Evolutionary conservation across 2,113 vertebrate species (phyloP).

Genomic region (Melanotaenia duboulayi): DNA sequence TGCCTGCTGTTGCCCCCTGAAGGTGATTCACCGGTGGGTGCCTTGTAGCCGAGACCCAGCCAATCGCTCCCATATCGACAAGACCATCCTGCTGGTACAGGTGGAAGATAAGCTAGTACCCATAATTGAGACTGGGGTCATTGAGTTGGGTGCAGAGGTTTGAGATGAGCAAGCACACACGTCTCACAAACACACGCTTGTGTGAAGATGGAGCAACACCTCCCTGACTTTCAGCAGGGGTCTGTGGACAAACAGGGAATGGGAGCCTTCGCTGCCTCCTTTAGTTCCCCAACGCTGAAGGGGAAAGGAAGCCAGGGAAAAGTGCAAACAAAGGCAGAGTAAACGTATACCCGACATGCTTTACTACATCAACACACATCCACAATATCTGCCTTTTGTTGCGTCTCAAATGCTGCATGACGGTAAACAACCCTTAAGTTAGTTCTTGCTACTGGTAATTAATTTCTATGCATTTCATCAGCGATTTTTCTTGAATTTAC

Average conservation of each 20-base stretch:
- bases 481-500: slow-evolving; percentile 82
- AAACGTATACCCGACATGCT: slow-evolving; percentile 43
- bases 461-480: slow-evolving; percentile 91
- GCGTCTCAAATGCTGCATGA: slow-evolving; percentile 89
- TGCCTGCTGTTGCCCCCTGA: slow-evolving; percentile 25
- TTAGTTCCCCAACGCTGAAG: slow-evolving; percentile 59
- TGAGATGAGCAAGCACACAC: slow-evolving; percentile 78
- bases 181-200: slow-evolving; percentile 27
- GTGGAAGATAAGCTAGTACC: slow-evolving; percentile 99
- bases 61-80: slow-evolving; percentile 97
- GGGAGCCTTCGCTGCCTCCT: slow-evolving; percentile 69
- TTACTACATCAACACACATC: slow-evolving; percentile 49
- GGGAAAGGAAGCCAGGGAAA: slow-evolving; percentile 79
- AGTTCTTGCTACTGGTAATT: slow-evolving; percentile 75
- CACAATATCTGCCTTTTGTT: slow-evolving; percentile 78
- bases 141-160: slow-evolving; percentile 98
- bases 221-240: slow-evolving; percentile 56
- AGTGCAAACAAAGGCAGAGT: slow-evolving; percentile 69
- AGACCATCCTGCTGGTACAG: slow-evolving; percentile 99
- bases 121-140: slow-evolving; percentile 95
- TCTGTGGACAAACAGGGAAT: slow-evolving; percentile 75
- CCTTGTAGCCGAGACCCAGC: slow-evolving; percentile 98
- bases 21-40: slow-evolving; percentile 99
- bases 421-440: slow-evolving; percentile 80
- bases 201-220: slow-evolving; percentile 52